Base-by-base conservation (phyloP, 2,888 invertebrate genomes). In the Drosophila colorata region DNA sequence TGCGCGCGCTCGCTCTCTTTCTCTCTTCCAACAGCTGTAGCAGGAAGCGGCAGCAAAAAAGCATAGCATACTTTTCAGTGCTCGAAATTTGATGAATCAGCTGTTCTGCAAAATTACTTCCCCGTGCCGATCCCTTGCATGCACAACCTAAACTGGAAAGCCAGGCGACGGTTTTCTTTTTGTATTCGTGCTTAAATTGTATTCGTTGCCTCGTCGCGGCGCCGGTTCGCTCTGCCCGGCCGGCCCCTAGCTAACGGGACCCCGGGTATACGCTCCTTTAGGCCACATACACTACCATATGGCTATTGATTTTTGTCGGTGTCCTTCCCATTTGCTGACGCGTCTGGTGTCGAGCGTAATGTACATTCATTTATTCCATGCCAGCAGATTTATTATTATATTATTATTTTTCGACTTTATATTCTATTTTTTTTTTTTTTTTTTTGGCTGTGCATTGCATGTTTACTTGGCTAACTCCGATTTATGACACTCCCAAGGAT, bases 261-360 rank as follows among this genome's bases (percentile, higher is more conserved):
- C 40, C 69, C 43, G 20, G 58, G 57, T 33, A 33, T 68, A 61
- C 48, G 64, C 58, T 68, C 74, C 71, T 52, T 57, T 58, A 43
- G 60, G 60, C 49, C 57, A 77, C 75, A 75, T 72, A 74, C 71
- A 67, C 67, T 77, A 65, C 83, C 90, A 89, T 90, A 90, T 89
- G 87, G 74, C 74, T 91, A 90, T 90, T 86, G 90, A 90, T 90
- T 90, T 90, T 90, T 69, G 43, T 47, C 48, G 41, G 48, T 52
- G 55, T 56, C 33, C 58, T 49, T 51, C 55, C 38, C 53, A 48
- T 33, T 33, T 28, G 65, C 77, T 77, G 59, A 73, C 67, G 69
- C 69, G 77, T 61, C 55, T 70, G 68, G 86, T 80, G 88, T 86
- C 59, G 75, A 58, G 60, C 75, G 66, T 74, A 86, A 82, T 87